A percentile compares a stretch with the other conserved stretches of the same genome.
Conservation (phyloP, 2,113 vertebrate species). For the Crotalus tigris region DNA sequence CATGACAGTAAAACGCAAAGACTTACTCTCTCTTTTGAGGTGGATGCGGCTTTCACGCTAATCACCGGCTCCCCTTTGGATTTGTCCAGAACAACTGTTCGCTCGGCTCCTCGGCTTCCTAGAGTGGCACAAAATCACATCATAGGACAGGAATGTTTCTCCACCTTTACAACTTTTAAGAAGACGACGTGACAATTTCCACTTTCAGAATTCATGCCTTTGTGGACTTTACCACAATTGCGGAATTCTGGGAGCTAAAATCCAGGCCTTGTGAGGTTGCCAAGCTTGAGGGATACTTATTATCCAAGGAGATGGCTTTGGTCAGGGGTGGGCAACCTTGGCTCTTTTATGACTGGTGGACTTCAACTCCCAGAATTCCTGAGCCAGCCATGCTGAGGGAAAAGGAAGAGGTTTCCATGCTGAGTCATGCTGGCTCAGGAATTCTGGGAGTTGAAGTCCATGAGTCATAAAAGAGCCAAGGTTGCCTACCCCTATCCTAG, state of each 20-base stretch:
- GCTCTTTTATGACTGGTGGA: too few relatives aligned
- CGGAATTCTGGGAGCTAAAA: not conserved
- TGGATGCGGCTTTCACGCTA: conserved; percentile 85
- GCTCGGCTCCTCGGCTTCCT: conserved; percentile 79
- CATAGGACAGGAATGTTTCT: not conserved
- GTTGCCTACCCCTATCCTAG: too few relatives aligned
- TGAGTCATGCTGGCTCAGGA: too few relatives aligned
- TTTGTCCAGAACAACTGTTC: conserved; percentile 95
- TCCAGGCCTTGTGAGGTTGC: not conserved
- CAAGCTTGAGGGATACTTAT: not conserved
- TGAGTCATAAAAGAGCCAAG: too few relatives aligned
- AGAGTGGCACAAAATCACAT: not conserved
- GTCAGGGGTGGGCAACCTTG: too few relatives aligned
- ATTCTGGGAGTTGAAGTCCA: too few relatives aligned
- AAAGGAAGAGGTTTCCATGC: too few relatives aligned
- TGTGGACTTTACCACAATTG: not conserved
- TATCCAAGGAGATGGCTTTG: not conserved
- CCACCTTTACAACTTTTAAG: not conserved
- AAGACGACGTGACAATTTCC: not conserved
- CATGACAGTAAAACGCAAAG: not conserved
- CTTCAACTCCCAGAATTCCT: too few relatives aligned
- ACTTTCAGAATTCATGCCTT: not conserved
- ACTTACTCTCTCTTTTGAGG: conserved; percentile 76
- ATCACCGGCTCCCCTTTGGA: conserved; percentile 97
- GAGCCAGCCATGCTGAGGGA: too few relatives aligned